These are phyloP conservation scores for Ciconia maguari DNA, from an alignment of 2,113 vertebrate genomes.

Conservation along the genomic window DNA sequence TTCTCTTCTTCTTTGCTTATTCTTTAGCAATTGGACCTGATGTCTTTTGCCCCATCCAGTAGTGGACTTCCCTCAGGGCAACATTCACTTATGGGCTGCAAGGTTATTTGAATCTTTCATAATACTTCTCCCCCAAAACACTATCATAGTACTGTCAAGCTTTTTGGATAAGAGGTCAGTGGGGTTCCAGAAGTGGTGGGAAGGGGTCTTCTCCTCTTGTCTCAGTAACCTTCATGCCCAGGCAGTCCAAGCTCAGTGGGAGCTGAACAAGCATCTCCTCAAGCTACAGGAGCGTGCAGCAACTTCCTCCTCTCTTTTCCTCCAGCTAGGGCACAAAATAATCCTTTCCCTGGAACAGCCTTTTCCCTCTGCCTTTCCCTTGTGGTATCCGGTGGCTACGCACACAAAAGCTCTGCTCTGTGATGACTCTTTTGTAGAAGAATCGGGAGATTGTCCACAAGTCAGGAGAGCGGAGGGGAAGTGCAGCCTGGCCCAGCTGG, in stretches of 20 bases:
- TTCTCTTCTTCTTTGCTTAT: neutral
- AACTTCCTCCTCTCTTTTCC: neutral
- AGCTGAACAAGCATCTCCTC: neutral
- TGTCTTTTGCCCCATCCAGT: neutral
- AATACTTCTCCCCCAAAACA: neutral
- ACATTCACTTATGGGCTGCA: neutral
- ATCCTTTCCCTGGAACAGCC: neutral
- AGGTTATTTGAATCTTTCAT: neutral
- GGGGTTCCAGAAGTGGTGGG: neutral
- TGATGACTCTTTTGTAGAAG: neutral
- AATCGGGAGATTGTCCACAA: neutral
- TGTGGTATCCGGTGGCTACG: rapidly evolving
- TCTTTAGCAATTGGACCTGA: neutral
- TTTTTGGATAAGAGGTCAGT: neutral
- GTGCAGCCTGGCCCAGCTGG: neutral
- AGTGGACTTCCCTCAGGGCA: neutral
- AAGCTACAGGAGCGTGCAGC: neutral
- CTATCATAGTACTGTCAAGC: neutral
- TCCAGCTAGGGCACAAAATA: neutral
- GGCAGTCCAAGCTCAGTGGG: neutral
- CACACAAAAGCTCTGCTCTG: rapidly evolving
- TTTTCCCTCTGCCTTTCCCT: neutral
- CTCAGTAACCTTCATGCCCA: neutral
- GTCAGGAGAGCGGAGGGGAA: neutral
- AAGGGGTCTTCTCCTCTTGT: neutral